Conservation (phyloP, 2,113 vertebrate genomes). For the Nyctereutes procyonoides region DNA sequence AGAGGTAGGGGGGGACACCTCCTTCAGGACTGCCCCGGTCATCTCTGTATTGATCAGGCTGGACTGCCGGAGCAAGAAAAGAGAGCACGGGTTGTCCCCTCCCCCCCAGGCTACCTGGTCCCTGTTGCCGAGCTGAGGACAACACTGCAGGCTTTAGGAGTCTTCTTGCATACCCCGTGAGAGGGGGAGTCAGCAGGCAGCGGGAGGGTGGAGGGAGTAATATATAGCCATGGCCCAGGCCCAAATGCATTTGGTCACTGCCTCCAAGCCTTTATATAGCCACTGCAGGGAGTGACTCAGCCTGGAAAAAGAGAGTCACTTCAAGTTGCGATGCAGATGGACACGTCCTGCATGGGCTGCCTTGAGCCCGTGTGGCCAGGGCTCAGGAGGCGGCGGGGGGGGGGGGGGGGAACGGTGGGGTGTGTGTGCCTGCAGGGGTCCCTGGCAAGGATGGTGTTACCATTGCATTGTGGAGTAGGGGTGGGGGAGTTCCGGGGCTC, state of each 20-base stretch:
- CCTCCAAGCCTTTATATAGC: slow-evolving; percentile 74
- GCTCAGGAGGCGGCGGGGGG: not conserved
- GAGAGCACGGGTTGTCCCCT: not conserved
- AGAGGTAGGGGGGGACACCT: not conserved
- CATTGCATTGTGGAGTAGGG: fast-evolving
- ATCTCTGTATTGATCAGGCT: not conserved
- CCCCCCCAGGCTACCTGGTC: too few species aligned
- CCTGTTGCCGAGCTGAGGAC: not conserved
- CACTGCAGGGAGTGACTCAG: slow-evolving; percentile 72
- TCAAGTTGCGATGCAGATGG: slow-evolving; percentile 43
- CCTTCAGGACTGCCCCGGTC: not conserved
- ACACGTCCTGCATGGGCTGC: not conserved
- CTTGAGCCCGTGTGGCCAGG: not conserved
- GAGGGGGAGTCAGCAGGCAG: not conserved
- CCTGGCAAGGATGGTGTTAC: not conserved
- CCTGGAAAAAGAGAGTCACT: slow-evolving; percentile 79
- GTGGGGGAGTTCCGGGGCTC: not conserved
- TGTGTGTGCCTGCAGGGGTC: not conserved
- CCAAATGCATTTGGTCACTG: slow-evolving; percentile 66
- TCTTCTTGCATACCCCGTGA: not conserved
- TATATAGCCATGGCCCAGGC: slow-evolving; percentile 56
- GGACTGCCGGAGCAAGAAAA: not conserved
- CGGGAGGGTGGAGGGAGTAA: slow-evolving; percentile 7
- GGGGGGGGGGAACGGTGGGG: too few species aligned
- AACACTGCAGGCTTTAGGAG: not conserved